A percentile compares a stretch with the other conserved stretches of the same genome.
Evolutionary conservation across 2,797 vertebrate species (phyloP).

Genomic region (Diceros bicornis): DNA sequence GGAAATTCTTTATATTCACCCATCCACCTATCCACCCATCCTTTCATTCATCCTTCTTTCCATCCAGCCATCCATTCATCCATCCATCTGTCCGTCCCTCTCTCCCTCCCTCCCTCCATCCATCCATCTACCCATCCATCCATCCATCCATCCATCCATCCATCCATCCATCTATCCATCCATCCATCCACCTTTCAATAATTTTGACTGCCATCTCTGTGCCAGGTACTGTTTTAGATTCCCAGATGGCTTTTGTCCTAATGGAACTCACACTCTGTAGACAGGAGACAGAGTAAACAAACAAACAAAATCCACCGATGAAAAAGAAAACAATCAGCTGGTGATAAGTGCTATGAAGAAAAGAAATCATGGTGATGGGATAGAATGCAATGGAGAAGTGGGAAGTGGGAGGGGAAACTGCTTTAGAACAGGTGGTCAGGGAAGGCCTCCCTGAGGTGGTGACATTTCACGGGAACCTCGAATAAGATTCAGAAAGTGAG

Average conservation of each 20-base stretch:
- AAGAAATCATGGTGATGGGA: neutral
- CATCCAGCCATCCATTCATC: no score
- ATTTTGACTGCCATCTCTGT: neutral
- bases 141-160: neutral
- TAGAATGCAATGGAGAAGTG: fast-evolving
- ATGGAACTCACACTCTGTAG: neutral
- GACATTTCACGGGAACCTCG: neutral
- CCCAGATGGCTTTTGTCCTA: neutral
- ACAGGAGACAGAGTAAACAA: neutral
- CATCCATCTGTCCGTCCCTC: no score
- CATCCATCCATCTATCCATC: neutral
- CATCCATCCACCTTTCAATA: neutral
- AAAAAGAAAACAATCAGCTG: neutral
- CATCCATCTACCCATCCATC: neutral
- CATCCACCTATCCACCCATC: neutral
- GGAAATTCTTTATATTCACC: neutral
- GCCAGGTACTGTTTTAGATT: neutral
- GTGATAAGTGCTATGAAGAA: neutral
- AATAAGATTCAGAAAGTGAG: neutral
- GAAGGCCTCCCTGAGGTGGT: neutral
- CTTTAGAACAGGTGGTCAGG: neutral
- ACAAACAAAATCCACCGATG: neutral
- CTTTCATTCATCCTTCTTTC: neutral
- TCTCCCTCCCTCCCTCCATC: neutral
- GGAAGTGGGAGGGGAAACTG: no score